phyloP scores from a whole-genome alignment of 64 coral and sea anemone species.

The Exaiptasia diaphana region DNA sequence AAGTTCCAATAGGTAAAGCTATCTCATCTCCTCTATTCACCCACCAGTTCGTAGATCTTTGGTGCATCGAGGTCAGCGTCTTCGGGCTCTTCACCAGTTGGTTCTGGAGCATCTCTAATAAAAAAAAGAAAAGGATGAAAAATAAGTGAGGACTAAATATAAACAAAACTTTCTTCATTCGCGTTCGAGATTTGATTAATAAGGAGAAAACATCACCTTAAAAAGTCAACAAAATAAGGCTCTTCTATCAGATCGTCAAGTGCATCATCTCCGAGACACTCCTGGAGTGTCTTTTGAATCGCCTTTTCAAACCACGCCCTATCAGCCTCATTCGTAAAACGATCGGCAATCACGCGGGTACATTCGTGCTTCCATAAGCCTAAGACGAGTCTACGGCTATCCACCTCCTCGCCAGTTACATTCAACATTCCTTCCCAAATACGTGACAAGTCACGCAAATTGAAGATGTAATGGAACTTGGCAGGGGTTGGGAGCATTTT shows the following conservation, averaged over 20 bases:
- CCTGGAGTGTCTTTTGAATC: constrained; percentile 45
- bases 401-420: constrained; percentile 60
- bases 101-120: constrained; percentile 66
- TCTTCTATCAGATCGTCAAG: constrained; percentile 75
- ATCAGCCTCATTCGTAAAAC: constrained; percentile 86
- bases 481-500: constrained; percentile 93
- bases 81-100: constrained; percentile 76
- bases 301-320: constrained; percentile 82
- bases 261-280: constrained; percentile 68
- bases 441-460: constrained; percentile 86
- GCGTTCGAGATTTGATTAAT: too few species aligned
- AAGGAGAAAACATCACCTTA: too few species aligned
- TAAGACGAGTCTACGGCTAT: constrained; percentile 47
- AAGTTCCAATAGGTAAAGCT: too few species aligned
- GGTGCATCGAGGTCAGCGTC: constrained; percentile 80
- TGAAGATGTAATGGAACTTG: constrained; percentile 94
- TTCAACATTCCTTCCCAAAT: constrained; percentile 98
- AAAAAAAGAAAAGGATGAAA: neutral
- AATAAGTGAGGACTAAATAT: too few species aligned
- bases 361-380: constrained; percentile 92
- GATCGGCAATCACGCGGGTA: constrained; percentile 92
- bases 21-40: neutral
- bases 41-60: constrained; percentile 79
- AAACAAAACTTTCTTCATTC: too few species aligned
- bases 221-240: constrained; percentile 90